Base-by-base conservation (phyloP, 2,888 invertebrate genomes). In the Polyommatus icarus region DNA sequence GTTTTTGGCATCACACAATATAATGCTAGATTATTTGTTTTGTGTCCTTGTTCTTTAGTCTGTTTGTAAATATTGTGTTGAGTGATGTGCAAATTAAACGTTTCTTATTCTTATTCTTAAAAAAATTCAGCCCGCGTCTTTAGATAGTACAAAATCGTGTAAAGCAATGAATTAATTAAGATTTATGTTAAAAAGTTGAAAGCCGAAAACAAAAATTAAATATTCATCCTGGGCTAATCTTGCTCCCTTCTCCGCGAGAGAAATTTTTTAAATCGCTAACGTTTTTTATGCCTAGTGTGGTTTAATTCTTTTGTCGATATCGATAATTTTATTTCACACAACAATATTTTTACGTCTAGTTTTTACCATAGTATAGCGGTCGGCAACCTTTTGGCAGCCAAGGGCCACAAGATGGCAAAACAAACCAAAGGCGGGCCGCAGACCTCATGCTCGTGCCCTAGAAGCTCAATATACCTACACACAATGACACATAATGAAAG, bases 201-300 rank as follows among this genome's bases (percentile, higher is more conserved):
- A 86, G 85, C 84, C 79, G 85, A 88, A 88, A 90, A 89, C 87
- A 91, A 90, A 88, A 89, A 90, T 91, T 91, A 90, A 91, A 91
- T 91, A 91, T 91, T 91, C 91, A 91, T 92, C 90, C 81, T 81
- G 84, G 86, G 88, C 36, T 77, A 90, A 75, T 75, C 75, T 73
- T 18, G 50, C 24, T 24, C 50, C 85, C 83, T 86, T 87, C 84
- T 85, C 80, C 78, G 79, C 81, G 82, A 80, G 81, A 81, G 83
- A 85, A 87, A 85, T 87, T 87, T 84, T 87, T 80, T 79, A 83
- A 84, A 83, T 72, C 77, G 78, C 83, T 82, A 80, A 81, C 80
- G 80, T 82, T 85, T 87, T 86, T 87, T 85, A 85, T 46, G n/a
- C 6, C n/a, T 76, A 79, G 79, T 71, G 79, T 1, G 1, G 79